Evolutionary conservation across 2,797 vertebrate genomes (phyloP).

Genomic region (Lepidocolaptes lacrymiger): DNA sequence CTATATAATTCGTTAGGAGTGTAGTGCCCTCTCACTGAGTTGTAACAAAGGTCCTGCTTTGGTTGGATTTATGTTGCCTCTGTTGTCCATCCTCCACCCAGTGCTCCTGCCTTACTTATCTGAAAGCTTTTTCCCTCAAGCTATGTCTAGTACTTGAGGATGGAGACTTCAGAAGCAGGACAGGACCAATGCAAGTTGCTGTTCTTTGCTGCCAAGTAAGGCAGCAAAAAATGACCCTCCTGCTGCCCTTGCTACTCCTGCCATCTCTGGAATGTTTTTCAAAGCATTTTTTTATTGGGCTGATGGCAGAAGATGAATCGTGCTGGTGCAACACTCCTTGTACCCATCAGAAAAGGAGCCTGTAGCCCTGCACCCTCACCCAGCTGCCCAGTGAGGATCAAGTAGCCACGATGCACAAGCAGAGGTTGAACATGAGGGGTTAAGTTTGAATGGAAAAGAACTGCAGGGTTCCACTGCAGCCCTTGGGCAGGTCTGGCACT

Average conservation of each 20-base stretch:
- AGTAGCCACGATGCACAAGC: rapidly evolving
- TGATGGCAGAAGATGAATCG: not conserved
- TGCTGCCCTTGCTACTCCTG: not conserved
- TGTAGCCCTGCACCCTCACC: not conserved
- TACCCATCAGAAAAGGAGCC: not conserved
- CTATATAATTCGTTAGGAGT: not conserved
- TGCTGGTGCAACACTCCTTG: rapidly evolving
- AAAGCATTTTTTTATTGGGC: not conserved
- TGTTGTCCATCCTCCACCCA: not conserved
- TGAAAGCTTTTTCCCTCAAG: not conserved
- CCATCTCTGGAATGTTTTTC: rapidly evolving
- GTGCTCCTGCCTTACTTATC: not conserved
- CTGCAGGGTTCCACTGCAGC: not conserved
- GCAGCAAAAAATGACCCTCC: not conserved
- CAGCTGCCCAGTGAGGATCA: rapidly evolving
- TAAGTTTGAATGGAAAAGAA: not conserved
- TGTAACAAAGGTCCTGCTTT: not conserved
- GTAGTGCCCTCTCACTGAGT: not conserved
- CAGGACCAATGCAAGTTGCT: not conserved
- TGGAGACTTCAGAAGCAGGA: not conserved
- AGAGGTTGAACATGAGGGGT: not conserved
- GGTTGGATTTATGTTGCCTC: not conserved
- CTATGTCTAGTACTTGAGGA: not conserved
- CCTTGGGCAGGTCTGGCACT: not conserved
- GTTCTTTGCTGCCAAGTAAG: not conserved